A percentile compares a stretch with the other conserved stretches of the same genome.
These are phyloP conservation scores for Vesta saturnalis DNA, from an alignment of 2,888 invertebrate genomes.

Conservation along the genomic window DNA sequence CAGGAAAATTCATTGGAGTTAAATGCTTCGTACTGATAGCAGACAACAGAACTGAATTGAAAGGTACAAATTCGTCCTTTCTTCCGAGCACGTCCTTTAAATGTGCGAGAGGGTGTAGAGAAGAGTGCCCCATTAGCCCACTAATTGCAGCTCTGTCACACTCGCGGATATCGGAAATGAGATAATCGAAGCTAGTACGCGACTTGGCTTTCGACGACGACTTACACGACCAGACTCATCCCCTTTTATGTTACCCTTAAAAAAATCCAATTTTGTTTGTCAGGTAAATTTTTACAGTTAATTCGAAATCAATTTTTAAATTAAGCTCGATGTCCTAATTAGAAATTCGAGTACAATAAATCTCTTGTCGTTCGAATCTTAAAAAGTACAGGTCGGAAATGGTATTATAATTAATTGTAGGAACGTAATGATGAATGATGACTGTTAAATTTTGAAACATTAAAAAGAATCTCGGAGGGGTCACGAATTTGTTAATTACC, in stretches of 20 bases:
- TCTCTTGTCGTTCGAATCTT: slow-evolving; percentile 59
- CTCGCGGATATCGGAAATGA: slow-evolving; percentile 59
- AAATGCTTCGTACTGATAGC: slow-evolving; percentile 39
- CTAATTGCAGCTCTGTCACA: slow-evolving; percentile 59
- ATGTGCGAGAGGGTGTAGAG: slow-evolving; percentile 49
- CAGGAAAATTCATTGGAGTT: slow-evolving; percentile 33
- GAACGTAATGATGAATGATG: slow-evolving; percentile 62
- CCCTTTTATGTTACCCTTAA: slow-evolving; percentile 34
- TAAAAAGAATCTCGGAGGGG: slow-evolving; percentile 56
- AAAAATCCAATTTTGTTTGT: slow-evolving; percentile 22
- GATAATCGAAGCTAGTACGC: slow-evolving; percentile 58
- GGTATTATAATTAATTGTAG: slow-evolving; percentile 62
- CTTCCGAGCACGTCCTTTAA: slow-evolving; percentile 49
- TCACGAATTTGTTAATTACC: slow-evolving; percentile 63
- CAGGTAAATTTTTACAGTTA: slow-evolving; percentile 23
- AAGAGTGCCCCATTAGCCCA: slow-evolving; percentile 56
- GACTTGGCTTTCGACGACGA: slow-evolving; percentile 47
- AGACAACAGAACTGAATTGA: slow-evolving; percentile 43
- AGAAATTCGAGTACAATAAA: slow-evolving; percentile 59
- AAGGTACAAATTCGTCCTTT: slow-evolving; percentile 45
- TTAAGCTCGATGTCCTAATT: slow-evolving; percentile 17
- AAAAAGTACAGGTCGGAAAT: slow-evolving; percentile 46
- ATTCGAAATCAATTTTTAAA: slow-evolving; percentile 2
- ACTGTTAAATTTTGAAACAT: slow-evolving; percentile 60
- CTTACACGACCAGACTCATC: slow-evolving; percentile 30